phyloP scores from a whole-genome alignment of 2,113 vertebrate genomes.

The Dasyprocta punctata region DNA sequence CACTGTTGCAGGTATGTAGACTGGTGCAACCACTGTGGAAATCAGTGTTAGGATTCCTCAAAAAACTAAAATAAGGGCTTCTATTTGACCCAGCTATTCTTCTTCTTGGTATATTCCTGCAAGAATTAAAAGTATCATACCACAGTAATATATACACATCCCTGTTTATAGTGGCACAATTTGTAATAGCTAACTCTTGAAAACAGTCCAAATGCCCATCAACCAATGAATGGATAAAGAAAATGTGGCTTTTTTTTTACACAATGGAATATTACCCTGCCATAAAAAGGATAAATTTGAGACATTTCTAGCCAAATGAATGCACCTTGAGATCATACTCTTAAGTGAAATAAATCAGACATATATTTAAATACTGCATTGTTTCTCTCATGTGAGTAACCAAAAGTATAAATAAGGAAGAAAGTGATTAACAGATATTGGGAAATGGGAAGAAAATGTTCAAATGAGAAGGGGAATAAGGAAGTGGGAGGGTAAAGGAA shows the following conservation, averaged over 20 bases:
- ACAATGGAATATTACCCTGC: not conserved
- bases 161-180: not conserved
- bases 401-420: not conserved
- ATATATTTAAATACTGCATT: not conserved
- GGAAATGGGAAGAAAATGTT: not conserved
- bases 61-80: not conserved
- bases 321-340: not conserved
- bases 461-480: not conserved
- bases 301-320: not conserved
- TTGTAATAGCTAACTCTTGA: not conserved
- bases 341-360: not conserved
- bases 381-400: not conserved
- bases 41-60: not conserved
- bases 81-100: not conserved
- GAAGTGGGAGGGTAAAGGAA: not conserved
- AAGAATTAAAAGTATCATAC: not conserved
- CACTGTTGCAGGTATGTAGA: not conserved
- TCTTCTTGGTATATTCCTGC: not conserved
- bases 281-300: not conserved
- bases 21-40: not conserved
- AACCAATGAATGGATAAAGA: not conserved
- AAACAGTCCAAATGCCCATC: not conserved
- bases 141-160: not conserved
- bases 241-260: not conserved
- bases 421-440: not conserved